A percentile compares a stretch with the other conserved stretches of the same genome.
Evolutionary conservation across 2,113 vertebrate species (phyloP).

Genomic region (Ginglymostoma cirratum): DNA sequence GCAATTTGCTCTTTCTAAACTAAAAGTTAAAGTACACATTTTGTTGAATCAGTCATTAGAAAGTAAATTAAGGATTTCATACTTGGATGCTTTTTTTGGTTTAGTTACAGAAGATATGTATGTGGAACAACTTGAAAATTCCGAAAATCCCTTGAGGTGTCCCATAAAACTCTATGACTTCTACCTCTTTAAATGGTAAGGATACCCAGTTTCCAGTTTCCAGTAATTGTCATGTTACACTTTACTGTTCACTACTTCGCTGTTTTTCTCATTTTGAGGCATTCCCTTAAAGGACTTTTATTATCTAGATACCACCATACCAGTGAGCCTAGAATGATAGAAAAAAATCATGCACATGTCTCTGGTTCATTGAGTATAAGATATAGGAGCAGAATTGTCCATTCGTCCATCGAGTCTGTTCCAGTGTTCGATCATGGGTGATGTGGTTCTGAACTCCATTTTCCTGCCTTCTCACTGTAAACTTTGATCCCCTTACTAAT

Average conservation of each 20-base stretch:
- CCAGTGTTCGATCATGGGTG: no score
- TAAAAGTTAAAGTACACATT: neutral
- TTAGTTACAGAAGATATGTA: slow-evolving; percentile 45
- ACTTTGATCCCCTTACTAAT: no score
- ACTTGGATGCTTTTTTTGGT: slow-evolving; percentile 3
- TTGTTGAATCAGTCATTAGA: neutral
- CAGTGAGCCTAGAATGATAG: neutral
- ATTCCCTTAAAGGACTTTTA: neutral
- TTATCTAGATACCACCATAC: neutral
- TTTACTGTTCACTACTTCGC: neutral
- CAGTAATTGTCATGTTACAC: neutral
- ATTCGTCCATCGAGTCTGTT: no score
- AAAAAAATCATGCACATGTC: neutral
- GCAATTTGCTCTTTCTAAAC: neutral
- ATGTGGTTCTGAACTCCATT: no score
- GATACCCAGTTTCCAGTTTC: no score
- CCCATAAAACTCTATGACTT: slow-evolving; percentile 48
- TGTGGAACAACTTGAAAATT: slow-evolving; percentile 46
- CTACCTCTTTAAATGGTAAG: slow-evolving; percentile 48
- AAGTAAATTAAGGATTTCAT: neutral
- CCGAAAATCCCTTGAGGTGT: slow-evolving; percentile 46
- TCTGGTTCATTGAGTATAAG: neutral
- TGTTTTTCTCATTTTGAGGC: neutral
- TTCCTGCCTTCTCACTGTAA: no score
- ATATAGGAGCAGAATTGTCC: no score